Conservation (phyloP, 2,113 vertebrate species). For the Corythaixoides concolor region DNA sequence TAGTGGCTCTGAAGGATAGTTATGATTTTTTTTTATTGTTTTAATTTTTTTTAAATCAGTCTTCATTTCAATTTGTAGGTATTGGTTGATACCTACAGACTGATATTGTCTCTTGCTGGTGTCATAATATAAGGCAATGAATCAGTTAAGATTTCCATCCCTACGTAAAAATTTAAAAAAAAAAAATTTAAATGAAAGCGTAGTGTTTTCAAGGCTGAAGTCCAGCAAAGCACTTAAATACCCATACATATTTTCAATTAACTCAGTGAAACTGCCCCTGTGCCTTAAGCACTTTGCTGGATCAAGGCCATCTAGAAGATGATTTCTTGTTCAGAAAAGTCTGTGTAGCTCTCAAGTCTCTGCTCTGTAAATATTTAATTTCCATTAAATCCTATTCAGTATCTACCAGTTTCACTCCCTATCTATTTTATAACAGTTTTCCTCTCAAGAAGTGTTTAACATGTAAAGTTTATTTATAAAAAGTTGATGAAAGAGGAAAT, state of each 20-base stretch:
- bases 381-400: not conserved
- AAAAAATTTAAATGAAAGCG: not conserved
- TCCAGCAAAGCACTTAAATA: constrained; percentile 26
- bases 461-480: not conserved
- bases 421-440: fast-evolving
- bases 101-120: not conserved
- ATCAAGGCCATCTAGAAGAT: not conserved
- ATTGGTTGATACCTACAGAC: not conserved
- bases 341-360: not conserved
- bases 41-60: not conserved
- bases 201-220: not conserved
- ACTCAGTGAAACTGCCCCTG: not conserved
- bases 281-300: not conserved
- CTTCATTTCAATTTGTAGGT: not conserved
- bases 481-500: not conserved
- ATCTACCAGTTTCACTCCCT: not conserved
- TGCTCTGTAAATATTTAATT: not conserved
- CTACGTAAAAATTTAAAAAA: not conserved
- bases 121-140: not conserved
- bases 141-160: not conserved
- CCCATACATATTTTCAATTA: not conserved
- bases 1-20: not conserved
- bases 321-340: not conserved
- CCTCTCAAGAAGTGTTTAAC: not conserved
- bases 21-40: no score